Evolutionary conservation across 2,113 vertebrate species (phyloP), one percentile per base, ranked within the genome.

Genomic region (Neofelis nebulosa): DNA sequence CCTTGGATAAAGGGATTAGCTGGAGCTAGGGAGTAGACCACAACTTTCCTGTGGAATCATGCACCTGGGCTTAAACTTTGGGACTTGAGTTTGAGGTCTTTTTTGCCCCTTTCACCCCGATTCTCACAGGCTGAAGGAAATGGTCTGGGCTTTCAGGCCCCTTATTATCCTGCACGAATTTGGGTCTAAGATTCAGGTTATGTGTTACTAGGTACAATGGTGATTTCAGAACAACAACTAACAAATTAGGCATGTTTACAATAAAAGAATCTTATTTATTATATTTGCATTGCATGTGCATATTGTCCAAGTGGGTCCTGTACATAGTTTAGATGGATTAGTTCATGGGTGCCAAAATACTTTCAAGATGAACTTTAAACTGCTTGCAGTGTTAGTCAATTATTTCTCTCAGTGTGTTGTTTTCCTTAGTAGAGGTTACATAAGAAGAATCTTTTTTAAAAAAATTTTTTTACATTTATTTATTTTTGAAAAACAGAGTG

Each of bases 31-130:
- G 50, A 69, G 33, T 81, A 19, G n/a, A 73, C n/a, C 14, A 18
- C 8, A 65, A 86, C 52, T 93, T 95, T 93, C 50, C 66, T 66
- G 38, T 88, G 73, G 57, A 91, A 68, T 33, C 83, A 23, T 82
- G 38, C 82, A 96, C 94, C 79, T 92, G 79, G 82, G 1, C 33
- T 97, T 89, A 73, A 94, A 95, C 61, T 89, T n/a, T 15, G 68
- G 69, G 19, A 29, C 66, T 73, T 38, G 16, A 19, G 3, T 61
- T 91, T 65, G 13, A 95, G 33, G 12, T 15, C 45, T 83, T 87
- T 89, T 89, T 66, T 80, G 74, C 91, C 2, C 65, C 84, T 87
- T 94, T 5, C 29, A 38, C 12, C 4, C 27, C 14, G 12, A 4
- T 16, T 90, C 36, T 94, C 38, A 48, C 5, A 79, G 25, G 7